Evolutionary conservation across 2,888 invertebrate species (phyloP), one percentile per base, ranked within the genome.

Genomic region (Limnephilus lunatus): DNA sequence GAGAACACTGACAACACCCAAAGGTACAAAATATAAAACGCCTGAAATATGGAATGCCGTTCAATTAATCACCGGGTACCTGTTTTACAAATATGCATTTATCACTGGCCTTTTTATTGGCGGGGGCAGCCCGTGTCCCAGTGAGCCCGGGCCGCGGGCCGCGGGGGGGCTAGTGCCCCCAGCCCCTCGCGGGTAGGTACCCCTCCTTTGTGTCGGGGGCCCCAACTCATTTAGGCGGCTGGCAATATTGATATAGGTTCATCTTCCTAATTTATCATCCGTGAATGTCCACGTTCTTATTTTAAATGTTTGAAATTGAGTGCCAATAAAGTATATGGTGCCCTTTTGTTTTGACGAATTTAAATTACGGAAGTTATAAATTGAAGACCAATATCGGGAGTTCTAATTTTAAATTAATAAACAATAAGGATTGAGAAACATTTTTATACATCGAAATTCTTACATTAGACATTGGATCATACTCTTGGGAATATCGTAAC

Each of bases 31-130:
- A 88, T 88, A 90, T 90, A 93, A 91, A 93, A 91, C 90, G 92
- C 90, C 92, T 92, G 92, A 92, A 92, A 92, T 93, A 90, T 92
- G 93, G 93, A 93, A 93, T 93, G 93, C 92, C 81, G 92, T 82
- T 91, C 93, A 91, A 93, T 93, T 93, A 93, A 93, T 93, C 93
- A 93, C 82, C 35, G 19, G 31, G 85, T 82, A 86, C 90, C 91
- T 89, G 93, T 90, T 90, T 88, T 90, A 92, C 93, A 93, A 93
- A 93, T 92, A 91, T 68, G 91, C 93, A 93, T 93, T 93, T 93
- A 93, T 93, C 93, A 92, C 39, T 93, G 93, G 91, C 93, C 91
- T 91, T 93, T 44, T 91, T 93, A 91, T 92, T 92, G 92, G 92
- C 93, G 91, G 92, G 92, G 93, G 93, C 93, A 92, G 92, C 90